phyloP scores from a whole-genome alignment of 2,888 invertebrate species.

The Ctena decussata region DNA sequence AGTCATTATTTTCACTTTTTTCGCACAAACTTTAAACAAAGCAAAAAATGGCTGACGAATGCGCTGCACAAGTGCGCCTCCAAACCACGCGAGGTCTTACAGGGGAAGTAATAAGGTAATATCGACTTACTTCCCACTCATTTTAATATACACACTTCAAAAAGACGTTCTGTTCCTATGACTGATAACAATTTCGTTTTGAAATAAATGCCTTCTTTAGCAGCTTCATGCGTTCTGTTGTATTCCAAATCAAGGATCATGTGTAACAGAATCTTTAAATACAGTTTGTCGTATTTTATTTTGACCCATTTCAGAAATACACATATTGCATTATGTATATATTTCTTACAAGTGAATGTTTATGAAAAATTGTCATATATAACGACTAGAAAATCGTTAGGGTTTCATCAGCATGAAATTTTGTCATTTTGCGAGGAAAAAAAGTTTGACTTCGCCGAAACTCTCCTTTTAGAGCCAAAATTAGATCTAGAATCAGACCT shows the following conservation, averaged over 20 bases:
- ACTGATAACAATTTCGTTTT: too few relatives aligned
- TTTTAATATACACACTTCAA: neutral
- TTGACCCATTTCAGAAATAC: too few relatives aligned
- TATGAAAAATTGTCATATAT: neutral
- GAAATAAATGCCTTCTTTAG: too few relatives aligned
- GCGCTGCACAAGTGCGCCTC: neutral
- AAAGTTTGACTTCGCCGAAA: too few relatives aligned
- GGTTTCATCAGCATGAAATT: too few relatives aligned
- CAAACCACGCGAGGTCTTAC: neutral
- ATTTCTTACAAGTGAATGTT: neutral
- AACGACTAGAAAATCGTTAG: neutral
- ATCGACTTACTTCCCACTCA: neutral
- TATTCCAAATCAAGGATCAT: too few relatives aligned
- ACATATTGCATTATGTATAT: neutral
- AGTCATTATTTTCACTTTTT: neutral
- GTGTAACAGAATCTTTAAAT: too few relatives aligned
- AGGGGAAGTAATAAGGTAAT: neutral
- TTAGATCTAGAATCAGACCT: too few relatives aligned
- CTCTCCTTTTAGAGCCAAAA: too few relatives aligned
- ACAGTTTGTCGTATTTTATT: too few relatives aligned
- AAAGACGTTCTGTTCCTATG: neutral
- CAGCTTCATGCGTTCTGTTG: too few relatives aligned
- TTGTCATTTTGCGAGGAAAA: too few relatives aligned
- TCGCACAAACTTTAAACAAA: neutral
- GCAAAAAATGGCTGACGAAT: slow-evolving; percentile 3